Evolutionary conservation across 2,797 vertebrate species (phyloP).

Genomic region (Cyprinodon diabolis): DNA sequence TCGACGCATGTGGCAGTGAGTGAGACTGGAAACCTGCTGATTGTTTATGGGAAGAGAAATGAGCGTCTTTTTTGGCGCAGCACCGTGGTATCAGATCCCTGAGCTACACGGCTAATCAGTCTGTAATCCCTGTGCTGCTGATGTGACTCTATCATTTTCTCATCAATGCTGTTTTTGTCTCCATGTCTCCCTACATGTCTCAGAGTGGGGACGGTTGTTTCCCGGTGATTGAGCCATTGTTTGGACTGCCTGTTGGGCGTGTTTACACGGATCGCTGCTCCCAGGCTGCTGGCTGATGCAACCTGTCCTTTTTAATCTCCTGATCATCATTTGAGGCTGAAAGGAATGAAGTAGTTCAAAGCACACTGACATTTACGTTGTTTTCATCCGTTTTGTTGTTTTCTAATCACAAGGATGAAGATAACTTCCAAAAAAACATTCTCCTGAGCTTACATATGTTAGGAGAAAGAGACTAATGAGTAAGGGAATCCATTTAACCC

Average conservation of each 20-base stretch:
- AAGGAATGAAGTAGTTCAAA: conserved; percentile 53
- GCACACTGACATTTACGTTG: conserved; percentile 4
- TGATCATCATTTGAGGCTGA: conserved; percentile 57
- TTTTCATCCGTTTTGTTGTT: background rate
- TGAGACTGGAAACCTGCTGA: background rate
- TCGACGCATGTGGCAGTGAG: background rate
- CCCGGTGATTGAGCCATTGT: conserved; percentile 72
- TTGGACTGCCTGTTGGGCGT: conserved; percentile 57
- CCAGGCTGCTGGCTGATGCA: conserved; percentile 65
- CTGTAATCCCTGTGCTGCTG: conserved; percentile 60
- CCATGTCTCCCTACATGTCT: conserved; percentile 23
- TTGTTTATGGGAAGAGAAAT: conserved; percentile 28
- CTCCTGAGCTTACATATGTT: background rate
- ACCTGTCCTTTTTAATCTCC: conserved; percentile 75
- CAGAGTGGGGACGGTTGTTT: conserved; percentile 46
- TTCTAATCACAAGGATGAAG: conserved; percentile 33
- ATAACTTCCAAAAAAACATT: background rate
- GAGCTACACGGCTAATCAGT: conserved; percentile 61
- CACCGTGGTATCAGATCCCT: conserved; percentile 34
- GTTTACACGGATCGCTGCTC: conserved; percentile 67
- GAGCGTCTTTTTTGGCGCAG: background rate
- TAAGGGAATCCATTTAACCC: background rate
- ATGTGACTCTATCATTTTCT: conserved; percentile 74
- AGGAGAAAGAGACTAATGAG: background rate
- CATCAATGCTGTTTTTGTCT: conserved; percentile 70